Base-by-base conservation (phyloP, 2,888 invertebrate genomes). In the Xylota segnis region DNA sequence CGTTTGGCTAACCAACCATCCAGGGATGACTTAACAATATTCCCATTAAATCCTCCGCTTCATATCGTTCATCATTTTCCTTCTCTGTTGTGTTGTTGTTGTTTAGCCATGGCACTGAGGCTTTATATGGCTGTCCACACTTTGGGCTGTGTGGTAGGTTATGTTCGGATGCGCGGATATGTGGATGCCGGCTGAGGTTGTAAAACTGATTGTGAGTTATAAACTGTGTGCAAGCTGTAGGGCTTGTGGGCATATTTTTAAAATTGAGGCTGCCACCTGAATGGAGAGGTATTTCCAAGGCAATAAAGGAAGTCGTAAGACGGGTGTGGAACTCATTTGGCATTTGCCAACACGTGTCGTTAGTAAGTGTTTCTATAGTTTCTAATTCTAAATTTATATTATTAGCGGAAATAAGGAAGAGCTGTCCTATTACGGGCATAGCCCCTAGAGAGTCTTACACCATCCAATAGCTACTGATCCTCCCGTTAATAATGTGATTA, bases 1-100 rank as follows among this genome's bases (percentile, higher is more conserved):
- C 27, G 45, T 56, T 37, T 56, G 12, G 14, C 23, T n/a, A 6
- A 16, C 27, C 23, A 34, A 32, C 32, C 83, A 72, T 78, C 54
- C 72, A 63, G 47, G 37, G 47, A 70, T 75, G 79, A 71, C 63
- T 78, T 77, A 77, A 77, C 70, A 43, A 63, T 79, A 79, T 84
- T 84, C 47, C 66, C 59, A 81, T 75, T 84, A 71, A 71, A 75
- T 76, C 71, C 65, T 81, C 58, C 37, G 52, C 66, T 81, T 81
- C 71, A 71, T 66, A 79, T 71, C 72, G 65, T 83, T 72, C 83
- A 76, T 76, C 76, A 65, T 32, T 76, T 52, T 74, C 68, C 63
- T 58, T 58, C 63, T 14, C 23, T 2, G 23, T 23, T 23, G 23
- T 23, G 76, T 76, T 59, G 52, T 58, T 1, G 16, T 18, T 65